Conservation (phyloP, 2,113 vertebrate species). For the Pseudopodoces humilis region DNA sequence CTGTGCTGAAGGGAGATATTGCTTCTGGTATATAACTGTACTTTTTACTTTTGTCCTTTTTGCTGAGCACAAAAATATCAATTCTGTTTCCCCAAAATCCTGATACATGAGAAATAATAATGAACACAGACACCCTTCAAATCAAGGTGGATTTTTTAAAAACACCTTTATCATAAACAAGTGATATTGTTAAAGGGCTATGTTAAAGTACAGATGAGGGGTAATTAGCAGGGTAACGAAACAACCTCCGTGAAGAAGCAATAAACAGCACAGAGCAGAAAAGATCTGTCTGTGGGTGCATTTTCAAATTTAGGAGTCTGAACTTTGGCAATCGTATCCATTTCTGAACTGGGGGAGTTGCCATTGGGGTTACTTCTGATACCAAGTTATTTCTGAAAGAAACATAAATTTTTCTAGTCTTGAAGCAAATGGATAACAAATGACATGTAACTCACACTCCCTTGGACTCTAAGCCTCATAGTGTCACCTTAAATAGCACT, state of each 20-base stretch:
- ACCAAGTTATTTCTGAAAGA: background rate
- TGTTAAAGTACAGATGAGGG: background rate
- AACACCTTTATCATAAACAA: background rate
- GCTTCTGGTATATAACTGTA: background rate
- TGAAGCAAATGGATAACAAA: background rate
- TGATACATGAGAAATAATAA: background rate
- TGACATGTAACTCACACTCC: fast-evolving
- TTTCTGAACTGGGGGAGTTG: background rate
- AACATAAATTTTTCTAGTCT: background rate
- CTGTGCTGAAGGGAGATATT: background rate
- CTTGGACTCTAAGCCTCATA: background rate
- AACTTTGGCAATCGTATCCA: background rate
- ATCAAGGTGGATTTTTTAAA: background rate
- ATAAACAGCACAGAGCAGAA: background rate
- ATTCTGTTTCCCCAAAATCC: background rate
- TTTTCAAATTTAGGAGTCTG: background rate
- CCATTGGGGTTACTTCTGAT: background rate
- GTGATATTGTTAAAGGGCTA: background rate
- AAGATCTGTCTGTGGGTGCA: background rate
- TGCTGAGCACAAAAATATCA: background rate
- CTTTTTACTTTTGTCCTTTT: background rate
- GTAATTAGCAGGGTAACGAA: background rate
- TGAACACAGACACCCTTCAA: background rate
- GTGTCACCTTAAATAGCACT: background rate
- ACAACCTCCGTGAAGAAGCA: background rate